Evolutionary conservation across 2,888 invertebrate genomes (phyloP), one percentile per base, ranked within the genome.

Genomic region (Drosophila atroscutellata): DNA sequence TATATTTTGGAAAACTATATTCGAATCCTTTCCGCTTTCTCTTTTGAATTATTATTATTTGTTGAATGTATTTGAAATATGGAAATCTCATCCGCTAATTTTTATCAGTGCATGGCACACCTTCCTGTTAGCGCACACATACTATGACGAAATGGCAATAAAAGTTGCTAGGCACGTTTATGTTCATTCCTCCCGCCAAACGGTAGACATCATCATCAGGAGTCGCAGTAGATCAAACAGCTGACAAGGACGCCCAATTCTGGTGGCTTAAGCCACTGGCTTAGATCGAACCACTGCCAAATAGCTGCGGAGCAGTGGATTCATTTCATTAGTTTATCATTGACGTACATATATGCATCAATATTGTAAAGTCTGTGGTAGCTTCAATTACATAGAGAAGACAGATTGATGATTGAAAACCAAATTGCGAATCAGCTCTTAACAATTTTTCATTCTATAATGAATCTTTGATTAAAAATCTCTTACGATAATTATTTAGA

Each of bases 91-190:
- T 0, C 7, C 26, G 13, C n/a, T 24, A 13, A 52, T 58, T 56
- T 60, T 9, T 49, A 1, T 6, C 51, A 58, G 79, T 75, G 79
- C 24, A 62, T 15, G 3, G 26, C 64, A 65, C 64, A 78, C 80
- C 76, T 77, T 77, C 26, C 9, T 60, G n/a, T 6, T 47, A 13
- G 58, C 59, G 37, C 18, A 50, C 7, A 34, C 4, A 26, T 45
- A 50, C 32, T 30, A 66, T 49, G 52, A 51, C 51, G 56, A 49
- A 66, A 75, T 77, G 37, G 69, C 65, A 74, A 84, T 89, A 86
- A 86, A 89, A 86, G 71, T 78, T 81, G 58, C 72, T 51, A 55
- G 80, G 77, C 81, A 89, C 89, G 82, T 86, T 84, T 78, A 77
- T 72, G 75, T 60, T 73, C 70, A 84, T 84, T 79, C 69, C 54